A percentile compares a stretch with the other conserved stretches of the same genome.
Evolutionary conservation across 2,888 invertebrate genomes (phyloP).

Genomic region (Athalia cordata): DNA sequence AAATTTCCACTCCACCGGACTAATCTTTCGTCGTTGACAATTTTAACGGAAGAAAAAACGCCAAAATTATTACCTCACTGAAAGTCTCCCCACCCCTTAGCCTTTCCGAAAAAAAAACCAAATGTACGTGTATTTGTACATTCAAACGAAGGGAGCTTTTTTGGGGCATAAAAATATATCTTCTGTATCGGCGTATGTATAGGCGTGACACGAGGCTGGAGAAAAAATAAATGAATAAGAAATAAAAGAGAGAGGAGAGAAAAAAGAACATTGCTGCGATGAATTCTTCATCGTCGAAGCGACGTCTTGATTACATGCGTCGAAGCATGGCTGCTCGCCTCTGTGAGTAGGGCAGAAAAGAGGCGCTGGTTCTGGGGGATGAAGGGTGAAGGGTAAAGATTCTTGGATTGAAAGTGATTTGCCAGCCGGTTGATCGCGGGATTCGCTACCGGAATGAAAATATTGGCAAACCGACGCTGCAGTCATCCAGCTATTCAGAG

Average conservation of each 20-base stretch:
- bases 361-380: conserved; percentile 4
- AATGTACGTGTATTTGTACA: neutral
- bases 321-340: neutral
- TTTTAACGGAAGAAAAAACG: neutral
- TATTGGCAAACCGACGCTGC: conserved; percentile 43
- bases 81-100: neutral
- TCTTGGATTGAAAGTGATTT: conserved; percentile 48
- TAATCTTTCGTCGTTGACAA: conserved; percentile 3
- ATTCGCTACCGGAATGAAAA: conserved; percentile 48
- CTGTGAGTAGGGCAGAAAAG: conserved; percentile 10
- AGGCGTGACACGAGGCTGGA: neutral
- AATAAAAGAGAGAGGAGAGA: neutral
- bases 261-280: neutral
- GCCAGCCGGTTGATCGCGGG: conserved; percentile 41
- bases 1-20: conserved; percentile 9
- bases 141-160: neutral
- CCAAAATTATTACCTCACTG: neutral
- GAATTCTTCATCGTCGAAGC: neutral
- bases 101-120: neutral
- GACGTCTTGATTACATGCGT: neutral
- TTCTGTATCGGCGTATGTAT: neutral
- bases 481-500: conserved; percentile 26
- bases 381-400: neutral
- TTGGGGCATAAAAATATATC: neutral
- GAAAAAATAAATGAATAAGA: neutral